A percentile compares a stretch with the other conserved stretches of the same genome.
phyloP scores from a whole-genome alignment of 2,888 invertebrate genomes.

The Drosophila paramelanica region DNA sequence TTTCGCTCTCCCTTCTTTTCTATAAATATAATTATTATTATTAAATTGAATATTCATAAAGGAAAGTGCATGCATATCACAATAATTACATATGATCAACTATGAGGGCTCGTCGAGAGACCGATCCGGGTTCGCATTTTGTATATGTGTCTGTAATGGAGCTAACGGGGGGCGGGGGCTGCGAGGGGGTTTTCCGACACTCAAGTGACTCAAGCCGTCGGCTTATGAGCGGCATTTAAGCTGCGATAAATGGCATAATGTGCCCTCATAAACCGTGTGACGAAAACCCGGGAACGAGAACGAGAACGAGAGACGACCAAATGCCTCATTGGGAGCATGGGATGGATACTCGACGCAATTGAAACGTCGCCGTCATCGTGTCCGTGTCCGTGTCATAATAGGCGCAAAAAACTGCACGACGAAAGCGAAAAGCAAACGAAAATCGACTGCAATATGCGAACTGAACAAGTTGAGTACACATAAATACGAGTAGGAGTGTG shows the following conservation, averaged over 20 bases:
- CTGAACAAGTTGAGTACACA: constrained; percentile 26
- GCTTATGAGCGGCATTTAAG: constrained; percentile 73
- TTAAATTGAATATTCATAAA: constrained; percentile 49
- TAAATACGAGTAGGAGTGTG: constrained; percentile 12
- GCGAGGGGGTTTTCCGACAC: constrained; percentile 16
- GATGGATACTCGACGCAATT: constrained; percentile 63
- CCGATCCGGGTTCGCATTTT: constrained; percentile 38
- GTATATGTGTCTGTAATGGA: constrained; percentile 3
- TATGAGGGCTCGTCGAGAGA: constrained; percentile 35
- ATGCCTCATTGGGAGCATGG: constrained; percentile 4
- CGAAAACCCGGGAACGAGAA: constrained; percentile 34
- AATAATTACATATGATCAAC: constrained; percentile 8
- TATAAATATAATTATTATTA: constrained; percentile 31
- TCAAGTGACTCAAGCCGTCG: constrained; percentile 57
- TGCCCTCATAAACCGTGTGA: constrained; percentile 76
- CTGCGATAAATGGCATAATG: constrained; percentile 79
- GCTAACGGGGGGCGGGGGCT: background rate
- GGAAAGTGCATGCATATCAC: constrained; percentile 45
- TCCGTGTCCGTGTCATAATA: constrained; percentile 76
- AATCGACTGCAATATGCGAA: constrained; percentile 45
- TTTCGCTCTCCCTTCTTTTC: too few relatives aligned
- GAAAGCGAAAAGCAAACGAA: constrained; percentile 40
- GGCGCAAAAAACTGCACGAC: constrained; percentile 72
- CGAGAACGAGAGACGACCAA: background rate
- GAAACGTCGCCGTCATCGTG: constrained; percentile 57